Evolutionary conservation across 2,888 invertebrate species (phyloP), one percentile per base, ranked within the genome.

Genomic region (Agonopterix arenella): DNA sequence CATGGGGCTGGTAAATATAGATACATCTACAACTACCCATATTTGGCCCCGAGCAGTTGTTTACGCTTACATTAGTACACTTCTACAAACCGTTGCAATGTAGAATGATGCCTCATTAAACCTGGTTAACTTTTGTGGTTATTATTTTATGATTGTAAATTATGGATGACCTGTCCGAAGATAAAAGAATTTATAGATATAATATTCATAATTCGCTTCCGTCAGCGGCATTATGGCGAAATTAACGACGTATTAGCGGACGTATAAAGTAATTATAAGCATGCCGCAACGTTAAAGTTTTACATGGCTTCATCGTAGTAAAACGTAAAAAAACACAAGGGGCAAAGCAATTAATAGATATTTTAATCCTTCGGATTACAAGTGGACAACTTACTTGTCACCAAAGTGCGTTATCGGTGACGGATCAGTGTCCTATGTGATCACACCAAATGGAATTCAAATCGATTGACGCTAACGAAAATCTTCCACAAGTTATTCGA

Each of bases 371-470:
- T 57, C 64, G 71, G 77, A 80, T 84, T 84, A 84, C 76, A 77
- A 76, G 75, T 74, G 72, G 74, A 76, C 78, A 73, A 78, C 75
- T 82, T 69, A 80, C 76, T 80, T 86, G 84, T 86, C 85, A 88
- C 84, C 84, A 70, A 75, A 76, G 74, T 70, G 75, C 66, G 70
- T 84, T 88, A 88, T 88, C 88, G 80, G 81, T 78, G 83, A 84
- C 81, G 83, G 84, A 88, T 88, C 88, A 76, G 72, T 80, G 82
- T 84, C 82, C 76, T 80, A 71, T 76, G 69, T 72, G 76, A 78
- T 79, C 73, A 76, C 72, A 28, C 28, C 28, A 28, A 28, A 66
- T 71, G 77, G 79, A 84, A 86, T 88, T 84, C 73, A 79, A 81
- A 80, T 81, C 76, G 76, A 76, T 75, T 68, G 72, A 70, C 68